Percentiles rank a stretch among this genome's conserved stretches.
These are phyloP conservation scores for Acronicta psi DNA, from an alignment of 2,888 invertebrate species.

Conservation along the genomic window DNA sequence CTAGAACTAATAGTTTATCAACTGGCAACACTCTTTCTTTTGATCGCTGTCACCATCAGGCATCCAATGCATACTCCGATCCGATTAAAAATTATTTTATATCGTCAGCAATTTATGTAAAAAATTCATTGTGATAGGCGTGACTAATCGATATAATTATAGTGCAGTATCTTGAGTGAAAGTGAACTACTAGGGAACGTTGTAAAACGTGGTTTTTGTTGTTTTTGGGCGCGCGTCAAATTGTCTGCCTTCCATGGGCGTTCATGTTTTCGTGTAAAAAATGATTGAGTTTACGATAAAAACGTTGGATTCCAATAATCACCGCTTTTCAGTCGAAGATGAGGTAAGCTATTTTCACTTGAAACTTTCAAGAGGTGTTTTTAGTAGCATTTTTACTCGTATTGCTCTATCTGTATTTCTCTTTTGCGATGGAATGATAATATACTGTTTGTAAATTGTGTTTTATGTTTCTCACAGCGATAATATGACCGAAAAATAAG, in stretches of 20 bases:
- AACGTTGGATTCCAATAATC: slow-evolving; percentile 96
- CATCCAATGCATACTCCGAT: slow-evolving; percentile 56
- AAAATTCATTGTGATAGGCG: slow-evolving; percentile 58
- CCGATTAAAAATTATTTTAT: slow-evolving; percentile 53
- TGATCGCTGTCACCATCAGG: slow-evolving; percentile 58
- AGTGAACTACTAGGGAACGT: slow-evolving; percentile 21
- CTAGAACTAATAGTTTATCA: background rate
- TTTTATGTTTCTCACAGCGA: background rate
- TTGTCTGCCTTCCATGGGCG: slow-evolving; percentile 59
- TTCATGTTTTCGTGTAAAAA: slow-evolving; percentile 70
- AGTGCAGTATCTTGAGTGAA: slow-evolving; percentile 26
- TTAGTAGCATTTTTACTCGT: background rate
- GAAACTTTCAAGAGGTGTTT: background rate
- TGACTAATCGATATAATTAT: slow-evolving; percentile 44
- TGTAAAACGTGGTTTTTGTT: slow-evolving; percentile 50
- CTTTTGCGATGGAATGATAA: background rate
- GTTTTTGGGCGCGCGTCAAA: slow-evolving; percentile 63
- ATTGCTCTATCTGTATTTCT: slow-evolving; percentile 3
- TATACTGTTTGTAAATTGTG: background rate
- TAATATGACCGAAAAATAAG: background rate
- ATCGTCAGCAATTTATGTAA: slow-evolving; percentile 49
- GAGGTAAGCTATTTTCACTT: slow-evolving; percentile 90
- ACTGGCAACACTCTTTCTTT: slow-evolving; percentile 54
- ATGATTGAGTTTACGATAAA: slow-evolving; percentile 96
- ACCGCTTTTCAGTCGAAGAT: slow-evolving; percentile 94